Conservation (phyloP, 2,888 invertebrate species). For the Cosmorhoe ocellata region DNA sequence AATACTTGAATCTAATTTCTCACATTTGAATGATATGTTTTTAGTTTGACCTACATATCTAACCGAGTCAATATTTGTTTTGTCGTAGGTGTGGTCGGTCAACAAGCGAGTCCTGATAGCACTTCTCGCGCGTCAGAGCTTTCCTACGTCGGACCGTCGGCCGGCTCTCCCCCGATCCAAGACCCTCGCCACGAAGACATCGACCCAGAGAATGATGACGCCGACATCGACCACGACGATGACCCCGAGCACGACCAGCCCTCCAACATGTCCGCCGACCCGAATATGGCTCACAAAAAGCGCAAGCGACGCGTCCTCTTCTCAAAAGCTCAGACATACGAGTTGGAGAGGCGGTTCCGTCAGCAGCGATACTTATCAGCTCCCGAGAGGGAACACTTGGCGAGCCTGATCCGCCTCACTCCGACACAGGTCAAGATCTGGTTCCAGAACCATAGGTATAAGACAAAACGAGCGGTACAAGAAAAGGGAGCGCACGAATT, state of each 20-base stretch:
- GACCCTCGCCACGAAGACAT: slow-evolving; percentile 62
- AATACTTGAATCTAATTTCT: slow-evolving; percentile 13
- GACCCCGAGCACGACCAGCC: slow-evolving; percentile 78
- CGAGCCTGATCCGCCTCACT: slow-evolving; percentile 95
- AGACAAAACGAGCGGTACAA: slow-evolving; percentile 98
- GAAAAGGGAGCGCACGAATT: slow-evolving; percentile 92
- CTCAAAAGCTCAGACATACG: slow-evolving; percentile 98
- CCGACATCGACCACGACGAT: slow-evolving; percentile 83
- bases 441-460: slow-evolving; percentile 99
- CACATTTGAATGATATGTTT: slow-evolving; percentile 3
- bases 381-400: slow-evolving; percentile 98
- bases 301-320: slow-evolving; percentile 98
- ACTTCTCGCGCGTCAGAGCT: slow-evolving; percentile 93
- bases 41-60: slow-evolving; percentile 7
- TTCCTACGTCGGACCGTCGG: slow-evolving; percentile 78
- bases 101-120: slow-evolving; percentile 92
- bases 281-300: slow-evolving; percentile 88
- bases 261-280: slow-evolving; percentile 59
- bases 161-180: slow-evolving; percentile 61
- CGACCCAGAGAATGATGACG: slow-evolving; percentile 72
- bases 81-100: slow-evolving; percentile 80
- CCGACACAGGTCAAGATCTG: slow-evolving; percentile 99
- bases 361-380: slow-evolving; percentile 98
- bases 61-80: slow-evolving; percentile 35
- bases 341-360: slow-evolving; percentile 95